Base-by-base conservation (phyloP, 2,888 invertebrate species). In the Peribatodes rhomboidaria region DNA sequence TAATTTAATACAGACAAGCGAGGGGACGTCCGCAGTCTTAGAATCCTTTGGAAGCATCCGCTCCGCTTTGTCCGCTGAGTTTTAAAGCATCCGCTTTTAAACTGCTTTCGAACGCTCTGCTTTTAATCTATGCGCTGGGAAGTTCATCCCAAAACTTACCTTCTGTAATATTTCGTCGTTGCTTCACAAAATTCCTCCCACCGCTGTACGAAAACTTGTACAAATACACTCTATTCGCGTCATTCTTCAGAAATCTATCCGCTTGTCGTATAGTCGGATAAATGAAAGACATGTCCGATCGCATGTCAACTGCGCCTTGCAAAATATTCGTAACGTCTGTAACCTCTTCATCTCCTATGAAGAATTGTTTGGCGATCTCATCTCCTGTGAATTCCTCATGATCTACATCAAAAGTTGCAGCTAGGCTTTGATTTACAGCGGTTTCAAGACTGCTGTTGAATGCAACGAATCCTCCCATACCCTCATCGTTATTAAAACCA, bases 161-260 rank as follows among this genome's bases (percentile, higher is more conserved):
- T 33, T 56, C 53, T 1, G 74, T 79, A 54, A 82, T 16, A 61
- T 81, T 81, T 13, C 49, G 18, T 64, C 59, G 67, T 1, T 62
- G 49, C 61, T 83, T 85, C 0, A 68, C 53, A 41, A 80, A 80
- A 63, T 87, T 85, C 49, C 87, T 80, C 0, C 63, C 75, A 3
- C 88, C 87, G 10, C 72, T 73, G 49, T 87, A 88, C 0, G 78
- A 74, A 60, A 88, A 88, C 31, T 85, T 33, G 35, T 87, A 88
- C 47, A 81, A 70, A 61, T 78, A 88, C 9, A 84, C 67, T 0
- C 77, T 64, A 14, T 49, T 44, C 9, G 47, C 61, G 22, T 61
- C 55, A 39, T 46, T 58, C 13, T 46, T 54, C 13, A 66, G 44
- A n/a, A 41, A 61, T 18, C 49, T 46, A 0, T 49, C 16, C 1